Evolutionary conservation across 2,888 invertebrate species (phyloP), one percentile per base, ranked within the genome.

Genomic region (Venustoraphidia nigricollis): DNA sequence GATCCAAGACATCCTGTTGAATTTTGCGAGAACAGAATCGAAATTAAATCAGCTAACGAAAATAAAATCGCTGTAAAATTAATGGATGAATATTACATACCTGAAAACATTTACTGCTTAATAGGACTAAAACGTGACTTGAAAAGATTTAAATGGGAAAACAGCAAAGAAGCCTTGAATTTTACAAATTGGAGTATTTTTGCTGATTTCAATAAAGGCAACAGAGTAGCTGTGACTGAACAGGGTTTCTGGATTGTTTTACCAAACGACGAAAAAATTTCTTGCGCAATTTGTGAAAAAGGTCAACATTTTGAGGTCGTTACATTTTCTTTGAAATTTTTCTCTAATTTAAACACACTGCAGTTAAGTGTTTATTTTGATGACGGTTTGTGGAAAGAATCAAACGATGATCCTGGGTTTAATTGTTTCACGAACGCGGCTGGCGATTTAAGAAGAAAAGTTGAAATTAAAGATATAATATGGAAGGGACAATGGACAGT

Each of bases 341-440:
- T 27, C 27, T 27, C 27, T 6, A 27, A 50, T 27, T 50, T 53
- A 6, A 49, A 41, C 13, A 50, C 51, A n/a, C 52, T 65, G 5
- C 53, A 47, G 46, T 52, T 81, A 10, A 71, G 71, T 8, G 66
- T 79, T 38, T 79, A 79, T 57, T 70, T 66, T 53, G 72, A 73
- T 2, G 70, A 73, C 10, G 69, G 70, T 48, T 63, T 77, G 47
- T 76, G 73, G 72, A 68, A 68, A 51, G 64, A 70, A 52, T 62
- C 67, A 36, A 52, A 59, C 39, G 55, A 65, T 38, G 69, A 73
- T 50, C 66, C 63, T 53, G 66, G 27, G 1, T 27, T 78, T 42
- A 72, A 71, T 55, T 80, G 80, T 58, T 79, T 77, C 58, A 76
- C 79, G 3, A 72, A 78, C 56, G 73, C 75, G 1, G 59, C 62